These are phyloP conservation scores for Eupleurogrammus muticus DNA, from an alignment of 2,797 vertebrate genomes.

Conservation along the genomic window DNA sequence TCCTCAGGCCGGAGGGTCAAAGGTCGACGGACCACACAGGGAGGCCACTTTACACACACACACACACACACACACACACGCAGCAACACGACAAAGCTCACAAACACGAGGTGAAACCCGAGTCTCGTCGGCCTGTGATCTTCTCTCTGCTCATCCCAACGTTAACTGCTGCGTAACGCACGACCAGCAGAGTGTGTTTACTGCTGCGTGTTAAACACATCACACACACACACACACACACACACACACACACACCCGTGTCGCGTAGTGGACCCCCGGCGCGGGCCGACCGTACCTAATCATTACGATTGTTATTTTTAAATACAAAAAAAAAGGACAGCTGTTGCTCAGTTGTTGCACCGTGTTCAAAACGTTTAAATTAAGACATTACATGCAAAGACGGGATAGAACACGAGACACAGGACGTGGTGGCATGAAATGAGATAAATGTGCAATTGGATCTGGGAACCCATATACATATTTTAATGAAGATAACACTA, in stretches of 20 bases:
- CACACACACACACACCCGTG: slow-evolving; percentile 10
- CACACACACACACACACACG: slow-evolving; percentile 30
- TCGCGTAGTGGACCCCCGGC: no score
- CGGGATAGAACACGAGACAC: no score
- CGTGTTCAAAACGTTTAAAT: no score
- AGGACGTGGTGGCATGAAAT: no score
- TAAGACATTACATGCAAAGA: no score
- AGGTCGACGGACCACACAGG: slow-evolving; percentile 81
- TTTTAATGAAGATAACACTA: no score
- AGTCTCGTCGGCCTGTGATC: slow-evolving; percentile 59
- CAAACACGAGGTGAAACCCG: slow-evolving; percentile 61
- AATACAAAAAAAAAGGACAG: no score
- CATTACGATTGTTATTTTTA: no score
- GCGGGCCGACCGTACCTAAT: no score
- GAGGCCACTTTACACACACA: slow-evolving; percentile 37
- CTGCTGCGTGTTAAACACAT: slow-evolving; percentile 28
- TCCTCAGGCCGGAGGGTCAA: slow-evolving; percentile 67
- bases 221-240: slow-evolving; percentile 14
- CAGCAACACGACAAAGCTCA: slow-evolving; percentile 32
- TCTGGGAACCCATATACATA: no score
- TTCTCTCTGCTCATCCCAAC: slow-evolving; percentile 54
- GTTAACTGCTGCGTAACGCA: slow-evolving; percentile 44
- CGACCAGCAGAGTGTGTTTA: slow-evolving; percentile 32
- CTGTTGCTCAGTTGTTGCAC: no score
- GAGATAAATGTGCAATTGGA: no score